phyloP scores from a whole-genome alignment of 2,797 vertebrate species.

The Eupleurogrammus muticus region DNA sequence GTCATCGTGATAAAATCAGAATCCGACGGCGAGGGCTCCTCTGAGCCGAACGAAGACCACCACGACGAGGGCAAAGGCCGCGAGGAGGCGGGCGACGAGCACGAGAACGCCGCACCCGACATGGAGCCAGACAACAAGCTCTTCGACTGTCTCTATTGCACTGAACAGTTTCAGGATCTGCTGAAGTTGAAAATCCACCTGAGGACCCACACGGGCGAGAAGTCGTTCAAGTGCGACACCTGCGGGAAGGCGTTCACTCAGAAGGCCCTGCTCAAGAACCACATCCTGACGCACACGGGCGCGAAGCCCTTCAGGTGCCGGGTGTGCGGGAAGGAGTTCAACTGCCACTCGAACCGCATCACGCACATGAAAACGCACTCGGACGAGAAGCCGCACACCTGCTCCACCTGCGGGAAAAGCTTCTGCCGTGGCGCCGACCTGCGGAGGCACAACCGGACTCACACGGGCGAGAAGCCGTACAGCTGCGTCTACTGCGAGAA shows the following conservation, averaged over 20 bases:
- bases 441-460: slow-evolving; percentile 22
- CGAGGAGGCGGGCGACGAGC: not conserved
- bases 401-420: slow-evolving; percentile 28
- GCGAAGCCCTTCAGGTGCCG: slow-evolving; percentile 6
- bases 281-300: slow-evolving; percentile 16
- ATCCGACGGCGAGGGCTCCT: not conserved
- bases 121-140: not conserved
- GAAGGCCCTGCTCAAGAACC: slow-evolving; percentile 8
- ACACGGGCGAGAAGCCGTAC: not conserved
- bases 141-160: slow-evolving; percentile 19
- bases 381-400: slow-evolving; percentile 6
- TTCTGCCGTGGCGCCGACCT: slow-evolving; percentile 14
- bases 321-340: slow-evolving; percentile 13
- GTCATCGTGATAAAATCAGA: not conserved
- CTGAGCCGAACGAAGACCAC: not conserved
- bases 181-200: not conserved
- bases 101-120: not conserved
- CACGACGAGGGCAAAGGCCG: not conserved
- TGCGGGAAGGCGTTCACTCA: slow-evolving; percentile 18
- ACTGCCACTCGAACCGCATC: not conserved
- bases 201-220: slow-evolving; percentile 1
- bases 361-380: slow-evolving; percentile 7
- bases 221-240: slow-evolving; percentile 2
- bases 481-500: not conserved
- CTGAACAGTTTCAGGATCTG: slow-evolving; percentile 3